Base-by-base conservation (phyloP, 2,113 vertebrate species). In the Percopsis transmontana region DNA sequence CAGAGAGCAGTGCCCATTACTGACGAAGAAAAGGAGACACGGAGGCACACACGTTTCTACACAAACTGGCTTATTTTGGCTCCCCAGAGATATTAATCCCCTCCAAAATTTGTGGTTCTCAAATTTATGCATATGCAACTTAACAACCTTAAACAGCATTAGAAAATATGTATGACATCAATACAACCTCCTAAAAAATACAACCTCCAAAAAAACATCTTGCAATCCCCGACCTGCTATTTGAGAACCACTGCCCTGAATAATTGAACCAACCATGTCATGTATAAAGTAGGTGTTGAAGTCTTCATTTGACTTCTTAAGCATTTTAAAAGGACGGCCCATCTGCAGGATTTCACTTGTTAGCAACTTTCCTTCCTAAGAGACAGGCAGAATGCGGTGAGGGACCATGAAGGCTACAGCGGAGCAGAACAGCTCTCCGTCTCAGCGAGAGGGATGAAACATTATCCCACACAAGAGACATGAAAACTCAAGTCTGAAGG, bases 341-440 rank as follows among this genome's bases (percentile, higher is more conserved):
- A 88, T 90, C 87, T 89, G 86, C 68, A 80, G 80, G 75, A 81
- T 85, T 83, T 91, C 85, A 84, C 85, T 91, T 87, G 79, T 91
- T 88, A 85, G 77, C 80, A 72, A 87, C 44, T 88, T 82, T 83
- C 74, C 74, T 81, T 78, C 84, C 84, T 73, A 74, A 81, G 75
- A 79, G 71, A 86, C 73, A 50, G 70, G 59, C 72, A 62, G 81
- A 85, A 86, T 84, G 80, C 77, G 74, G 78, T 6, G 24, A 53
- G 51, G 21, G 51, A 53, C 7, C 21, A 14, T 6, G 20, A 23
- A 20, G 21, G 51, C 7, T 14, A 50, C 3, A 2, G 15, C 12
- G 42, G 42, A 45, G 15, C 66, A 85, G 84, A 81, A 85, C 81
- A 77, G 86, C 79, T 87, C 82, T 83, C 76, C 68, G 82, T 47